Percentiles rank a stretch among this genome's conserved stretches.
Conservation (phyloP, 2,797 vertebrate species). For the Myotis planiceps region DNA sequence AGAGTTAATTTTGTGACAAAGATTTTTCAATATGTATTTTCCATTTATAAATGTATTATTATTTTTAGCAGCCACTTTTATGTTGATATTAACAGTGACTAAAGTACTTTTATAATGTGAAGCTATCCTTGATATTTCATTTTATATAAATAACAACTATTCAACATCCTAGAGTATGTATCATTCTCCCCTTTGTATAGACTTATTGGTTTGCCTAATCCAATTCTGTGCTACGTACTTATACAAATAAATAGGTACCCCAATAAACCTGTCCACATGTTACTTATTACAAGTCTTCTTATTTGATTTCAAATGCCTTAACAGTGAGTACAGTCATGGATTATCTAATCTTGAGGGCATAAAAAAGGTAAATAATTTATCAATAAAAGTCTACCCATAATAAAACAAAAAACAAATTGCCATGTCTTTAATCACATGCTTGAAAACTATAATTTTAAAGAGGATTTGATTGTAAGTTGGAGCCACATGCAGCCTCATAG, state of each 20-base stretch:
- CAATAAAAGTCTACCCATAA: not conserved
- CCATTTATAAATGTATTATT: not conserved
- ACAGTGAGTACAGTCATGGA: not conserved
- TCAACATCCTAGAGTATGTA: not conserved
- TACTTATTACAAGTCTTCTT: not conserved
- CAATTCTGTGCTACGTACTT: not conserved
- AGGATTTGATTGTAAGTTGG: not conserved
- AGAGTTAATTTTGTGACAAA: not conserved
- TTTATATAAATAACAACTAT: not conserved
- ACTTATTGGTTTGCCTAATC: not conserved
- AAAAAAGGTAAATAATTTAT: conserved; percentile 1
- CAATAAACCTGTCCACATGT: not conserved
- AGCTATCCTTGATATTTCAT: not conserved
- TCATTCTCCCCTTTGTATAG: not conserved
- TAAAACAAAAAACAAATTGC: not conserved
- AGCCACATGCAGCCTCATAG: not conserved
- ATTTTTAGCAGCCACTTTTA: not conserved
- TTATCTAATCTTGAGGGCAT: not conserved
- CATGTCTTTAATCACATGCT: not conserved
- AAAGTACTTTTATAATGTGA: not conserved
- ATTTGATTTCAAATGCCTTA: not conserved
- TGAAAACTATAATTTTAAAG: not conserved
- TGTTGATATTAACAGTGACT: not conserved
- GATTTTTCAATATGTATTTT: not conserved
- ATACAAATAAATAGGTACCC: not conserved